A percentile compares a stretch with the other conserved stretches of the same genome.
These are phyloP conservation scores for Triops longicaudatus DNA, from an alignment of 1,140 invertebrate species.

Conservation along the genomic window DNA sequence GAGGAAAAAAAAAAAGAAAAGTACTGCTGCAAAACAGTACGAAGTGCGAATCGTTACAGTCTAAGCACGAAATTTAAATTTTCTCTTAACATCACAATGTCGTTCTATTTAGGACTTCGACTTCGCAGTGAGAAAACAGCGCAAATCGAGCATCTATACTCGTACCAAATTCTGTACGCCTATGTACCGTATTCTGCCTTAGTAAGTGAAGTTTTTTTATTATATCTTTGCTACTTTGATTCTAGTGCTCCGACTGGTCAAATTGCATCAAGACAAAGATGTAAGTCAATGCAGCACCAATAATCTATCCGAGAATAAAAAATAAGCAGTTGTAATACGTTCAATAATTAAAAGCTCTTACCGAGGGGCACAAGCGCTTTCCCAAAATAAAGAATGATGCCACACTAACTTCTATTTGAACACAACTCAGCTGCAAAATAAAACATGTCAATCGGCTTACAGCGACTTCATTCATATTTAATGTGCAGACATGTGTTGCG, in stretches of 20 bases:
- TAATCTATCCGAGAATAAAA: background rate
- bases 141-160: no score
- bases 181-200: no score
- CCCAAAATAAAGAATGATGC: background rate
- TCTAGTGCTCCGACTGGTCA: background rate
- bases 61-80: no score
- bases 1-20: no score
- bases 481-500: background rate
- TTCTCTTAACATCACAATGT: no score
- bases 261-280: background rate
- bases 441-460: background rate
- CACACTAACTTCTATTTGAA: background rate
- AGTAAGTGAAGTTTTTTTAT: no score
- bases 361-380: background rate
- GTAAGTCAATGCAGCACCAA: background rate
- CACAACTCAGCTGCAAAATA: background rate
- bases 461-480: background rate
- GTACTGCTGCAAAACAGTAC: no score
- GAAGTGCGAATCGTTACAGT: no score
- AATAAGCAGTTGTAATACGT: background rate
- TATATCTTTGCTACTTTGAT: background rate
- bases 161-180: no score
- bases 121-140: no score
- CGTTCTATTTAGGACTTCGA: no score
- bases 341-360: background rate